Evolutionary conservation across 2,797 vertebrate species (phyloP).

Genomic region (Lacerta agilis): DNA sequence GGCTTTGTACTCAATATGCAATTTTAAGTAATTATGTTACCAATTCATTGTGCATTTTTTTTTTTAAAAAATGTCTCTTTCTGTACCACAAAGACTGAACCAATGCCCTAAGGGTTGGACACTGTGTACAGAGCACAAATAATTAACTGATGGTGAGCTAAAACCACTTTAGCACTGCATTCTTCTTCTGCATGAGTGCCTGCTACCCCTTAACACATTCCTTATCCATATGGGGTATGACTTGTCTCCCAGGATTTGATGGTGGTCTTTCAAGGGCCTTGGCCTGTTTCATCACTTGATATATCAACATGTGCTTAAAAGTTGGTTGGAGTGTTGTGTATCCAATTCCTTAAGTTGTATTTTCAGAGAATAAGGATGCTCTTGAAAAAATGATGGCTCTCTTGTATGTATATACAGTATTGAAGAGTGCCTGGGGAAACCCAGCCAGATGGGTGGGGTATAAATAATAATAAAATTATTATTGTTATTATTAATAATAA

Average conservation of each 20-base stretch:
- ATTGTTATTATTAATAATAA: too few relatives aligned
- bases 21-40: neutral
- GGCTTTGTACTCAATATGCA: neutral
- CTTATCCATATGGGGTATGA: neutral
- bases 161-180: neutral
- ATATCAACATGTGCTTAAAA: neutral
- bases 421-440: neutral
- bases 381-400: neutral
- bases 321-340: neutral
- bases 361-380: neutral
- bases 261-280: neutral
- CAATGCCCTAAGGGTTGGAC: too few relatives aligned
- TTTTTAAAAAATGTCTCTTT: too few relatives aligned
- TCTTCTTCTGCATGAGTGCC: neutral
- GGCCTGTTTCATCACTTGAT: neutral
- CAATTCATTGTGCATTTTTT: neutral
- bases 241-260: neutral
- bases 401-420: neutral
- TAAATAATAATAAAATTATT: too few relatives aligned
- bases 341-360: neutral
- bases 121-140: too few relatives aligned
- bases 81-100: too few relatives aligned
- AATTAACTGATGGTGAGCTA: neutral
- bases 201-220: neutral
- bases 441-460: too few relatives aligned